A percentile compares a stretch with the other conserved stretches of the same genome.
Conservation (phyloP, 2,888 invertebrate genomes). For the Protodeltote pygarga region DNA sequence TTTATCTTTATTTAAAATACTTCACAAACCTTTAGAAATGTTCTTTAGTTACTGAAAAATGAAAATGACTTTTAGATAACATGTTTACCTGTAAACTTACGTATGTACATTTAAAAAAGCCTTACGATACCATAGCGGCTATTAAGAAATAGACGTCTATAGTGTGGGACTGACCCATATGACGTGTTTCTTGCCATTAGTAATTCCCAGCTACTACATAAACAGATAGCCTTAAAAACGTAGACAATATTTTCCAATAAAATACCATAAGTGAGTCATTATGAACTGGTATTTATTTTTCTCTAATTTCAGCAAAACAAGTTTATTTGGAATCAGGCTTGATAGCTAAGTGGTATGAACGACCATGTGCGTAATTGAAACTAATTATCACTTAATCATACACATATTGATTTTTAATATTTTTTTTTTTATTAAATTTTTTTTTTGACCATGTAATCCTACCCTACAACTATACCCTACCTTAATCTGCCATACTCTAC, state of each 20-base stretch:
- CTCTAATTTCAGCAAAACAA: no score
- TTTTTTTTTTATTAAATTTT: no score
- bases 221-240: background rate
- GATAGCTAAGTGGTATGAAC: no score
- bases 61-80: slow-evolving; percentile 11
- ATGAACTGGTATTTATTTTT: background rate
- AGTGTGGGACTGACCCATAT: slow-evolving; percentile 31
- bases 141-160: slow-evolving; percentile 23
- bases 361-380: no score
- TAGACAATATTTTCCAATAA: slow-evolving; percentile 12
- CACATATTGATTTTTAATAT: no score
- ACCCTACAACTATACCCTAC: no score
- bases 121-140: slow-evolving; percentile 16
- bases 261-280: slow-evolving; percentile 3
- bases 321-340: no score
- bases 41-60: slow-evolving; percentile 26
- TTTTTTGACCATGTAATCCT: no score
- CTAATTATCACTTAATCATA: no score
- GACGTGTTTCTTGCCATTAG: slow-evolving; percentile 25
- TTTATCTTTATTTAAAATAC: no score
- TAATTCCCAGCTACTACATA: slow-evolving; percentile 31
- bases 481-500: no score
- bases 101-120: slow-evolving; percentile 31
- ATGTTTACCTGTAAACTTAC: slow-evolving; percentile 15
- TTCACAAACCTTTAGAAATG: background rate